Base-by-base conservation (phyloP, 2,888 invertebrate genomes). In the Pharmacophagus antenor region DNA sequence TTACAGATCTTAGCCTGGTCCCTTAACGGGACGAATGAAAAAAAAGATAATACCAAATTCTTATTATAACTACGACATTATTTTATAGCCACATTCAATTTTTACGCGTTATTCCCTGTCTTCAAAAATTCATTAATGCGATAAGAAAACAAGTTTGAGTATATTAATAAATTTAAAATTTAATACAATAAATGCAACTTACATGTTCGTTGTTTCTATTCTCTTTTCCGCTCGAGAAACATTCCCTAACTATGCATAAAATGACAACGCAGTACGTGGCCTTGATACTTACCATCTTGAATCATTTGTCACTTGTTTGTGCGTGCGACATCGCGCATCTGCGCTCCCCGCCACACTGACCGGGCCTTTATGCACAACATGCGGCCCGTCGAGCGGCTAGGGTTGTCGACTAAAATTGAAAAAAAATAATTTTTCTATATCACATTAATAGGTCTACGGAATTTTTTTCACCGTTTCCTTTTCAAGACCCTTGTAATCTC, bases 241-340 rank as follows among this genome's bases (percentile, higher is more conserved):
- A 51, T 20, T 56, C 37, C 55, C 23, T 23, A 6, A 42, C 17
- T 3, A 60, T 23, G 17, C 60, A 60, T 46, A 56, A 18, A 20
- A 55, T n/a, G 37, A 49, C 7, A 25, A 51, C 17, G 23, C 46
- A 37, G 20, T 31, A 60, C 22, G 17, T 7, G 31, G 7, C 5
- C 25, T 55, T 56, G 23, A 12, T 47, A 60, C 51, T 56, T 55
- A 60, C 46, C 60, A 60, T 60, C n/a, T 2, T 48, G n/a, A 20
- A 27, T 48, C 12, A 44, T 42, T 18, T 20, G 18, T 20, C 18
- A 51, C 31, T 47, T 37, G 49, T 31, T 22, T 17, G 50, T 15
- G 10, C 47, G 44, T 18, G 31, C 17, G 42, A 44, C 18, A 31
- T 31, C 27, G 10, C 42, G 17, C 10, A 15, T n/a, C 49, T 17